Evolutionary conservation across 2,797 vertebrate species (phyloP).

Genomic region (Helostoma temminkii): DNA sequence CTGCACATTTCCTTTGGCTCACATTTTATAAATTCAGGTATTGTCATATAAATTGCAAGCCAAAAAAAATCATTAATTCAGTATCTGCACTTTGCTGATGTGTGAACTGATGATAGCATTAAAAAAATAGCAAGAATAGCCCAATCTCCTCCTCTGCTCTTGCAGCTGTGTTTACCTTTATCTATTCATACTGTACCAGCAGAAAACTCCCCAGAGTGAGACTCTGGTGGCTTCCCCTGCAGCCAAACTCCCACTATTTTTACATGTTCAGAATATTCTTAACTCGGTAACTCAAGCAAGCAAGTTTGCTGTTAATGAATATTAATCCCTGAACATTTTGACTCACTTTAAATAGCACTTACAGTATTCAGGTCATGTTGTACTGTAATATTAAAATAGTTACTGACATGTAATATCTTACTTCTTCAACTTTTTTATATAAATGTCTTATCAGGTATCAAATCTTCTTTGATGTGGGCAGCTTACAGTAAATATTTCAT

Average conservation of each 20-base stretch:
- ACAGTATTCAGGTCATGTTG: neutral
- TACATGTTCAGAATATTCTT: neutral
- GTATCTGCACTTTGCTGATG: neutral
- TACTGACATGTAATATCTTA: neutral
- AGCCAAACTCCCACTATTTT: slow-evolving; percentile 13
- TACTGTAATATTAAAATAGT: neutral
- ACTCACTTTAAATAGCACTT: neutral
- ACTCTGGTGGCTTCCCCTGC: slow-evolving; percentile 4
- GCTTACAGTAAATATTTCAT: neutral
- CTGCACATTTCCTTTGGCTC: neutral
- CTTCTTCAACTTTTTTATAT: neutral
- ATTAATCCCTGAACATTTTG: neutral
- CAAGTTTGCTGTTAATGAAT: neutral
- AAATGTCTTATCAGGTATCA: neutral
- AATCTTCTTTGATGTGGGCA: neutral
- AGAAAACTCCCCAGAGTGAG: slow-evolving; percentile 16
- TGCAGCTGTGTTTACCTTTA: slow-evolving; percentile 2
- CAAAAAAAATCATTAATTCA: slow-evolving; percentile 6
- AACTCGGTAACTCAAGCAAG: neutral
- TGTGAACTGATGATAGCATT: neutral
- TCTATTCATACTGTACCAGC: slow-evolving; percentile 9
- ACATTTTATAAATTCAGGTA: neutral
- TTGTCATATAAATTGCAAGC: neutral
- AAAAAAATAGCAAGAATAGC: neutral
- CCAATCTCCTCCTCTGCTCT: neutral